Conservation (phyloP, 2,113 vertebrate species). For the Phyllostomus hastatus region DNA sequence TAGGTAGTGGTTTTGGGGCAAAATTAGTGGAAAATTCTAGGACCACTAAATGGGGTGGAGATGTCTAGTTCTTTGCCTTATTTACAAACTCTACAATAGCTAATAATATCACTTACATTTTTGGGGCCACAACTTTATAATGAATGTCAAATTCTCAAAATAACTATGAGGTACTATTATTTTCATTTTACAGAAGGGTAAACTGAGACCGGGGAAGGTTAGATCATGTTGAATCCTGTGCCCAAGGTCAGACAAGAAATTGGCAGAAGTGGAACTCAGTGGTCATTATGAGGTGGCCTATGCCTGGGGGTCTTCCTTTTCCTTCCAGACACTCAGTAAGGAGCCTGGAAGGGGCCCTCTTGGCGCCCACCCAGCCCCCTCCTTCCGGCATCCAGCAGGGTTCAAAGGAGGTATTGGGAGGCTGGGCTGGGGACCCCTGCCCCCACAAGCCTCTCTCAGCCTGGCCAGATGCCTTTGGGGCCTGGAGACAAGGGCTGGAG, state of each 20-base stretch:
- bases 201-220: not conserved
- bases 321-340: not conserved
- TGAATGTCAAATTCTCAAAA: conserved; percentile 7
- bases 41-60: not conserved
- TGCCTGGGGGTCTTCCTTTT: not conserved
- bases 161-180: not conserved
- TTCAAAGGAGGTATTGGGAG: conserved; percentile 66
- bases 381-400: conserved; percentile 66
- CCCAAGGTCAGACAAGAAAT: conserved; percentile 44
- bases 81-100: not conserved
- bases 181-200: not conserved
- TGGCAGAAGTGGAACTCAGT: not conserved
- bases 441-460: conserved; percentile 53
- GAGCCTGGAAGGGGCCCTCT: not conserved
- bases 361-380: conserved; percentile 36
- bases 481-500: conserved; percentile 70
- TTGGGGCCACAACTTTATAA: not conserved
- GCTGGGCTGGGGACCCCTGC: conserved; percentile 37
- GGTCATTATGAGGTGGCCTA: not conserved
- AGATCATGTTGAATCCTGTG: not conserved
- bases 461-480: conserved; percentile 74
- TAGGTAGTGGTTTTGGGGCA: not conserved
- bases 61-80: conserved; percentile 5
- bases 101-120: not conserved
- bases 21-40: not conserved